A percentile compares a stretch with the other conserved stretches of the same genome.
phyloP scores from a whole-genome alignment of 1,140 invertebrate species.

The Pseudomyrmex sp. region DNA sequence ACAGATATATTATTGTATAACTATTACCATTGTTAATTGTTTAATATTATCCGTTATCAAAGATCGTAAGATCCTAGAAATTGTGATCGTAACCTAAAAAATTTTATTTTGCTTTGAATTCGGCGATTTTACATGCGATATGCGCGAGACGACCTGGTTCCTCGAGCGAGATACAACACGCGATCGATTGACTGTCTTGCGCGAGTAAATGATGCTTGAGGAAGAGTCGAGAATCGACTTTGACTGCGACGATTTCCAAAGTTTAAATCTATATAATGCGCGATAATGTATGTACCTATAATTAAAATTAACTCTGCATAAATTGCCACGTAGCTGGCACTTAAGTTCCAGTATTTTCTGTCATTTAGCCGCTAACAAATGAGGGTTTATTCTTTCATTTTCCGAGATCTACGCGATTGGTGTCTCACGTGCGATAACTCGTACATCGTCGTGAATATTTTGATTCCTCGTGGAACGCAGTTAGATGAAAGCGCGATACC shows the following conservation, averaged over 20 bases:
- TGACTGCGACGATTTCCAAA: background rate
- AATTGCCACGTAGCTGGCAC: background rate
- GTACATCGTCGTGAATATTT: background rate
- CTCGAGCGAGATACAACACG: constrained; percentile 37
- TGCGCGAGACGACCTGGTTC: constrained; percentile 59
- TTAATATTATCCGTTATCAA: background rate
- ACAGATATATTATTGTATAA: background rate
- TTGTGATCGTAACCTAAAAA: constrained; percentile 2
- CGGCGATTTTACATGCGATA: constrained; percentile 29
- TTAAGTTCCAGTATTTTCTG: background rate
- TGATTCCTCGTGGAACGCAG: constrained; percentile 5
- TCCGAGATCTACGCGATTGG: background rate
- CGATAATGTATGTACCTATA: background rate
- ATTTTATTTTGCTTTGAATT: constrained; percentile 32
- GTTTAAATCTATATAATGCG: background rate
- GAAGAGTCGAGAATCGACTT: constrained; percentile 43
- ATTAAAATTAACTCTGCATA: background rate
- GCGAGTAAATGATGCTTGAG: background rate
- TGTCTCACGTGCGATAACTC: background rate
- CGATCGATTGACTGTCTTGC: constrained; percentile 42
- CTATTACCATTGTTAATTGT: background rate
- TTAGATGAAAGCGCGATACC: constrained; percentile 26
- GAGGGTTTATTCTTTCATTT: too few species aligned
- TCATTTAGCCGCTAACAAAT: too few species aligned
- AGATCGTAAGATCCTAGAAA: background rate